Conservation (phyloP, 1,140 invertebrate genomes). For the Subanguina moxae region DNA sequence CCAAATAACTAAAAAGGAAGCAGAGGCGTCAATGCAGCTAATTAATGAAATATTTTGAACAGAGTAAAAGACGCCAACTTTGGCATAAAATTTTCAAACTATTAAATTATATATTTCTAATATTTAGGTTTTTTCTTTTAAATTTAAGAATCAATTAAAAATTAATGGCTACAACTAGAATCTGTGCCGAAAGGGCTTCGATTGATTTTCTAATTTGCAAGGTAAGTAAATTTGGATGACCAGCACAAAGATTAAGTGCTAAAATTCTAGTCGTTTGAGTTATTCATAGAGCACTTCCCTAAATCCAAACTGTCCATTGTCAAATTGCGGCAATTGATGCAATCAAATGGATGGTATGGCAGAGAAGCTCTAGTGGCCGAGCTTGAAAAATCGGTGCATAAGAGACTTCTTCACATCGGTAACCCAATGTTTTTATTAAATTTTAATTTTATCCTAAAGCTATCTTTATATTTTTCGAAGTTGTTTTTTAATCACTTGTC, state of each 20-base stretch:
- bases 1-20: too few species aligned
- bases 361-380: slow-evolving; percentile 34
- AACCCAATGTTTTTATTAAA: slow-evolving; percentile 10
- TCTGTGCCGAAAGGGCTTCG: slow-evolving; percentile 1
- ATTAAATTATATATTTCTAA: too few species aligned
- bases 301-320: slow-evolving; percentile 12
- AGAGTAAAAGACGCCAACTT: too few species aligned
- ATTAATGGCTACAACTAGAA: too few species aligned
- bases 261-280: slow-evolving; percentile 28
- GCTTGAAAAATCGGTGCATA: slow-evolving; percentile 32
- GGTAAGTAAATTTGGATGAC: too few species aligned
- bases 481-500: not conserved
- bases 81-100: too few species aligned
- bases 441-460: not conserved
- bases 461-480: not conserved
- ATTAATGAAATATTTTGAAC: too few species aligned
- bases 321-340: slow-evolving; percentile 24
- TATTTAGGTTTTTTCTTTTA: too few species aligned
- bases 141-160: too few species aligned
- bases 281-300: slow-evolving; percentile 28
- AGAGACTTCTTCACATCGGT: slow-evolving; percentile 43
- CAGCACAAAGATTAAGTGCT: too few species aligned
- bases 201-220: slow-evolving; percentile 10
- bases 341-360: slow-evolving; percentile 35
- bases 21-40: too few species aligned